These are phyloP conservation scores for Apeira syringaria DNA, from an alignment of 2,888 invertebrate genomes.

Conservation along the genomic window DNA sequence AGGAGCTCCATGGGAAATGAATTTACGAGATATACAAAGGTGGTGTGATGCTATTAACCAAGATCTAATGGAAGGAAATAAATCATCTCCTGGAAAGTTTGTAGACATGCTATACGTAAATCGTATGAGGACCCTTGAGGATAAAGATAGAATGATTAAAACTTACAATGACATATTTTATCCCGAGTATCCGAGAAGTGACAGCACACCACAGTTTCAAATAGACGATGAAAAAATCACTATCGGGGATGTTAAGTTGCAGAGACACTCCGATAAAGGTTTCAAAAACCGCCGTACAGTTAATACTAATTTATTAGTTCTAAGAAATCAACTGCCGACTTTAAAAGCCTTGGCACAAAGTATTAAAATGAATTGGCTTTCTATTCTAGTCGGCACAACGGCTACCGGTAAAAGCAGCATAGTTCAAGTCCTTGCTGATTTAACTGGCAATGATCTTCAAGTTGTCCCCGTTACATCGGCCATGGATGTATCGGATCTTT, in stretches of 20 bases:
- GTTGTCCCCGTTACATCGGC: constrained; percentile 93
- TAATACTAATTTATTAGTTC: constrained; percentile 69
- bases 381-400: constrained; percentile 92
- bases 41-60: constrained; percentile 92
- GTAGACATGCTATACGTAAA: constrained; percentile 93
- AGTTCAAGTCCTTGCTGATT: constrained; percentile 89
- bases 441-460: constrained; percentile 89
- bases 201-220: constrained; percentile 81
- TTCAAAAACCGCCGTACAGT: constrained; percentile 58
- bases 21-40: constrained; percentile 95
- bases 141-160: constrained; percentile 87
- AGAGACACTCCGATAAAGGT: constrained; percentile 63
- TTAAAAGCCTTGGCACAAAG: constrained; percentile 93
- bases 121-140: constrained; percentile 91
- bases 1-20: constrained; percentile 98
- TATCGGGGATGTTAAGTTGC: constrained; percentile 85
- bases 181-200: constrained; percentile 73
- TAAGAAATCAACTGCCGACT: constrained; percentile 84
- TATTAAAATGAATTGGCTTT: constrained; percentile 95
- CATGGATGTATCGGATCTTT: constrained; percentile 96
- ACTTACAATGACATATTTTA: constrained; percentile 75
- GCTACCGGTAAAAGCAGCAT: constrained; percentile 92
- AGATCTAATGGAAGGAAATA: constrained; percentile 48
- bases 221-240: constrained; percentile 83
- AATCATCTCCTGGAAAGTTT: constrained; percentile 82